Percentiles rank a stretch among this genome's conserved stretches.
These are phyloP conservation scores for Triplophysa bombifrons DNA, from an alignment of 2,797 vertebrate species.

Conservation along the genomic window DNA sequence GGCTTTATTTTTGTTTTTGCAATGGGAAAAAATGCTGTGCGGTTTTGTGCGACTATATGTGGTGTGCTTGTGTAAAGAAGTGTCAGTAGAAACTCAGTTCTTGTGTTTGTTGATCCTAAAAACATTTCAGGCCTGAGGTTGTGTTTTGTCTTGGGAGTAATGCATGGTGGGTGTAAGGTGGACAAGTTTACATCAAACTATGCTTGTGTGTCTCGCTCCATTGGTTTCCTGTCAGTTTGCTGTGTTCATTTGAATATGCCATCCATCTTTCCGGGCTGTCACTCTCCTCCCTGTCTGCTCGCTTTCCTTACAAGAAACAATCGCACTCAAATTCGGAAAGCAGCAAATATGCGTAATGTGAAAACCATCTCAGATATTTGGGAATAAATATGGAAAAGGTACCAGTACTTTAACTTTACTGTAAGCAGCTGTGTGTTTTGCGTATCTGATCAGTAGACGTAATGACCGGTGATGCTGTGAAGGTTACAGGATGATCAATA, in stretches of 20 bases:
- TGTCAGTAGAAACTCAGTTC: background rate
- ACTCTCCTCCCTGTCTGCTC: background rate
- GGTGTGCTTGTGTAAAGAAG: background rate
- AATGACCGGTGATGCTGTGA: background rate
- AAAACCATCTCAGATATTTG: background rate
- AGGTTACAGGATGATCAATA: constrained; percentile 18
- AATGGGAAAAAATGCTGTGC: background rate
- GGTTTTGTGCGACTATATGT: background rate
- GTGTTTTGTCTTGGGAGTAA: constrained; percentile 5
- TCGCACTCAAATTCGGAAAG: too few relatives aligned
- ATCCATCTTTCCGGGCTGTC: constrained; percentile 19
- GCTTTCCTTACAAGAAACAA: too few relatives aligned
- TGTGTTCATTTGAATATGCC: constrained; percentile 32
- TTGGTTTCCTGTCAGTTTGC: constrained; percentile 48
- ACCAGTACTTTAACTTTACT: background rate
- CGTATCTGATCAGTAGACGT: background rate
- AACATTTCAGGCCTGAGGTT: background rate
- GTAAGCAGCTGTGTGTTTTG: background rate
- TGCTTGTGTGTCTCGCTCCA: constrained; percentile 14
- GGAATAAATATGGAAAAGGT: background rate
- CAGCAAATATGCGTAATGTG: too few relatives aligned
- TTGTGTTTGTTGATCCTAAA: constrained; percentile 25
- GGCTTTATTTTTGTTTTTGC: background rate
- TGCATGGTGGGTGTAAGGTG: background rate
- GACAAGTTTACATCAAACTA: constrained; percentile 10